Base-by-base conservation (phyloP, 2,888 invertebrate genomes). In the Epistrophe eligans region DNA sequence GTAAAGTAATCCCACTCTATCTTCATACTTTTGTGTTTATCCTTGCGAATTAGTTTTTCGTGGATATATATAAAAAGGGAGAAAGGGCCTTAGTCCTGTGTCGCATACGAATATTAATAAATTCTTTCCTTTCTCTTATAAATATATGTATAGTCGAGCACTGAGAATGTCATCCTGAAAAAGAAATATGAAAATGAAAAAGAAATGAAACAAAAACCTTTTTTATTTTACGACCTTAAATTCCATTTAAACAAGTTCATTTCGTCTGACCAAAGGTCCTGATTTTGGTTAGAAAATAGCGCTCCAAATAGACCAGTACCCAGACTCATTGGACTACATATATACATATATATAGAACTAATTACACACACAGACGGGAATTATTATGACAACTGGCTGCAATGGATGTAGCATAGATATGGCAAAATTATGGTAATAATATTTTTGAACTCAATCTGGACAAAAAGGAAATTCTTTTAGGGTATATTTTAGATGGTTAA, bases 341-440 rank as follows among this genome's bases (percentile, higher is more conserved):
- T 3, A 24, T 24, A 2, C 3, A 3, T 4, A 60, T 13, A 40
- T 4, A 32, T 8, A 66, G 76, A 60, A 79, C 85, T 85, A 85
- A 85, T 85, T 85, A 77, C 38, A 66, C 24, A 67, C 74, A 40
- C 35, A 43, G 43, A 64, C 64, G 13, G 11, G 35, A 40, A 64
- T 40, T 48, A 67, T 19, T 40, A 73, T n/a, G 45, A 55, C 32
- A 64, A 58, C 48, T 40, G 52, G 81, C 15, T 40, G 66, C 50
- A 72, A 74, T 57, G 72, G 45, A 28, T 72, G 35, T 58, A 43
- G 88, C 76, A 88, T 88, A 84, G 77, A 84, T 88, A 88, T 77
- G 79, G 58, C 57, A 50, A 77, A 88, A 88, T 88, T 88, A 88
- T 84, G 84, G 28, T 84, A 88, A 85, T 85, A 9, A n/a, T 32